phyloP scores from a whole-genome alignment of 2,888 invertebrate genomes.

The Netelia inedita region DNA sequence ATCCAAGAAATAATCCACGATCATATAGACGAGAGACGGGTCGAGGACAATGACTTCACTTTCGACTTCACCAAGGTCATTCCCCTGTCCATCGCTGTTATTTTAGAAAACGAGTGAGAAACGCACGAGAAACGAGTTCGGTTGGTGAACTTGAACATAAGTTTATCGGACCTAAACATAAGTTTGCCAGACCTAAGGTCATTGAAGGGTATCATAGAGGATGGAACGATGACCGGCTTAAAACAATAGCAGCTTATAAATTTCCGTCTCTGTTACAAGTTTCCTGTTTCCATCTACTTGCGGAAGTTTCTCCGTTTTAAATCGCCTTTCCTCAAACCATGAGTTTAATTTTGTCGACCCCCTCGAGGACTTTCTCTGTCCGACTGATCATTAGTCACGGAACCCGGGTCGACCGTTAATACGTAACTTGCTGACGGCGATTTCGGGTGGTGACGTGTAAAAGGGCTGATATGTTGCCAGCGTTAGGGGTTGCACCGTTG shows the following conservation, averaged over 20 bases:
- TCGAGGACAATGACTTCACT: no score
- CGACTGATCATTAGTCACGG: conserved; percentile 76
- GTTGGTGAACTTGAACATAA: conserved; percentile 32
- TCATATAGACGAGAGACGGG: neutral
- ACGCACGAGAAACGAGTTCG: neutral
- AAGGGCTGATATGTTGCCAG: conserved; percentile 45
- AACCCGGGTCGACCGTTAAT: conserved; percentile 72
- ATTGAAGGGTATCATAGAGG: no score
- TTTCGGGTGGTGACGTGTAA: conserved; percentile 43
- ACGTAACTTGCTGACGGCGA: conserved; percentile 64
- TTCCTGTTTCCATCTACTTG: no score
- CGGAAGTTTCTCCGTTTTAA: no score
- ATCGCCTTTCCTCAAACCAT: no score
- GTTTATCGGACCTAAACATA: neutral
- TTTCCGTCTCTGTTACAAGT: no score
- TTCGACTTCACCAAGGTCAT: neutral
- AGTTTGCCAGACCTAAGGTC: no score
- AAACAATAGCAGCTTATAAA: no score
- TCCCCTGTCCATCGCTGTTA: neutral
- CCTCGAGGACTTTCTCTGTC: neutral
- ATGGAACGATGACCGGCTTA: no score
- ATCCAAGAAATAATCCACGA: neutral
- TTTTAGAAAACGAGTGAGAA: neutral
- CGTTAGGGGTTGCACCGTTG: conserved; percentile 11
- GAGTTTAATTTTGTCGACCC: neutral